A percentile compares a stretch with the other conserved stretches of the same genome.
phyloP scores from a whole-genome alignment of 2,113 vertebrate species.

The Coptodon bakossiorum region DNA sequence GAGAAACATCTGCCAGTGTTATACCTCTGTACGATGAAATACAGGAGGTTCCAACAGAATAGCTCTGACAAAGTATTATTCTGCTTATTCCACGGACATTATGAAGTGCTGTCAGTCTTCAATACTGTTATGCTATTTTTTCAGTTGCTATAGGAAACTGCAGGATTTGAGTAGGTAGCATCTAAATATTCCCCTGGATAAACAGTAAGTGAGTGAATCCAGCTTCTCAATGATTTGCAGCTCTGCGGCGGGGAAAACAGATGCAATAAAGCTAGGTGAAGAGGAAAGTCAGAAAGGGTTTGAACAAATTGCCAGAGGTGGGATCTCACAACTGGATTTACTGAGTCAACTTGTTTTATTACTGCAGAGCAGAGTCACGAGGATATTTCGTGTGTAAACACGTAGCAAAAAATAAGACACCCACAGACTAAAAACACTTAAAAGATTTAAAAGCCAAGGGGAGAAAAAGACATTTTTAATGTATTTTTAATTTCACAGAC shows the following conservation, averaged over 20 bases:
- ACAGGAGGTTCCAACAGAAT: not conserved
- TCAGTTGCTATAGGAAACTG: not conserved
- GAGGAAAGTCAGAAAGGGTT: not conserved
- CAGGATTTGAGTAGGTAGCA: not conserved
- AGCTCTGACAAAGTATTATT: not conserved
- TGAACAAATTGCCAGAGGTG: not conserved
- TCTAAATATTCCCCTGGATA: not conserved
- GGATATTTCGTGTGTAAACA: not conserved
- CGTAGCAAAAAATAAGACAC: not conserved
- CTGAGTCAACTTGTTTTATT: not conserved
- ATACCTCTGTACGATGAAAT: not conserved
- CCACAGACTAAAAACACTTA: not conserved
- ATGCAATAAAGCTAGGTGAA: not conserved
- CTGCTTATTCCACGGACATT: not conserved
- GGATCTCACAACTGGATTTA: not conserved
- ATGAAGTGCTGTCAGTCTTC: not conserved
- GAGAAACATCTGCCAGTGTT: not conserved
- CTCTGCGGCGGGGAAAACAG: not conserved
- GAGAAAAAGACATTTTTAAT: not conserved
- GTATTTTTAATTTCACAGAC: not conserved
- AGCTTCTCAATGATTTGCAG: not conserved
- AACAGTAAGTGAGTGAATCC: not conserved
- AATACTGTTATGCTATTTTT: not conserved
- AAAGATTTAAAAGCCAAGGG: not conserved
- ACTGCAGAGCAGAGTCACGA: not conserved